These are phyloP conservation scores for Oryzias javanicus DNA, from an alignment of 2,113 vertebrate genomes.

Conservation along the genomic window DNA sequence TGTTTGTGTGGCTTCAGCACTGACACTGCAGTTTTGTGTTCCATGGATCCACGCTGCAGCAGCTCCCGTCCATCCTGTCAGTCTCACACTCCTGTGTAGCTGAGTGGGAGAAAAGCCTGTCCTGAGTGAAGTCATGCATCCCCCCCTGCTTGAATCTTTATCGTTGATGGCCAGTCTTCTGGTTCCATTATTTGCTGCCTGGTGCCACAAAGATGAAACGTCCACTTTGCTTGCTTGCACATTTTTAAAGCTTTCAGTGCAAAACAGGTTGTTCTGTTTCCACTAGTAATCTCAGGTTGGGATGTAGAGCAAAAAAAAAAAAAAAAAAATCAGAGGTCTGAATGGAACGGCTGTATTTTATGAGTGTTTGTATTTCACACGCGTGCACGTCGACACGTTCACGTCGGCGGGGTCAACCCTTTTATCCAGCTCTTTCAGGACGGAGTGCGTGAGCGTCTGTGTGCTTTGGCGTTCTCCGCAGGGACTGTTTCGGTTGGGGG, in stretches of 20 bases:
- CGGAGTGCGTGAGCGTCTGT: conserved; percentile 63
- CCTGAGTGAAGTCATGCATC: conserved; percentile 34
- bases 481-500: conserved; percentile 72
- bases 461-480: conserved; percentile 57
- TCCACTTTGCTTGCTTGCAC: conserved; percentile 28
- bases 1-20: neutral
- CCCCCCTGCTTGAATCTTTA: conserved; percentile 19
- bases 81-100: conserved; percentile 9
- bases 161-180: conserved; percentile 39
- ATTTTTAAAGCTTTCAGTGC: conserved; percentile 49
- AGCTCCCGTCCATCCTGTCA: conserved; percentile 2
- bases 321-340: conserved; percentile 11
- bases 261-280: conserved; percentile 57
- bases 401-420: conserved; percentile 66
- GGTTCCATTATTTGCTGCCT: conserved; percentile 14
- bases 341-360: conserved; percentile 62
- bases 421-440: conserved; percentile 69
- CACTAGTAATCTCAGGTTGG: conserved; percentile 60
- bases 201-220: conserved; percentile 31
- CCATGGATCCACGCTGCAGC: conserved; percentile 21
- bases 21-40: conserved; percentile 6
- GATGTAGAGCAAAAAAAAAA: conserved; percentile 10
- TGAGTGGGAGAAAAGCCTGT: conserved; percentile 32
- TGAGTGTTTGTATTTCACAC: conserved; percentile 39
- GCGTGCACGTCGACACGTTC: conserved; percentile 32